These are phyloP conservation scores for Solenopsis fugax DNA, from an alignment of 1,140 invertebrate species.

Conservation along the genomic window DNA sequence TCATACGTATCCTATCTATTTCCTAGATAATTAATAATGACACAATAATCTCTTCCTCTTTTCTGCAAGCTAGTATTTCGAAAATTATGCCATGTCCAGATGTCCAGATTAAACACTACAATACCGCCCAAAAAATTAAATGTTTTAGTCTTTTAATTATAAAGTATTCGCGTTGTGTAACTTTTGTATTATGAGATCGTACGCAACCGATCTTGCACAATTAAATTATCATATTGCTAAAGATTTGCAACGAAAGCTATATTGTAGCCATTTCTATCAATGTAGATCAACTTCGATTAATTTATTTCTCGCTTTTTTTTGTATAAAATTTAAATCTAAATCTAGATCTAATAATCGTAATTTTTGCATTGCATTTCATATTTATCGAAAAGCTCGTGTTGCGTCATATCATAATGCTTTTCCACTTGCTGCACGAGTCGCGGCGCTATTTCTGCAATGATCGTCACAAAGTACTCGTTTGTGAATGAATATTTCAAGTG, in stretches of 20 bases:
- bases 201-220: background rate
- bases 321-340: background rate
- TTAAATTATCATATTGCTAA: background rate
- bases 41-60: slow-evolving; percentile 13
- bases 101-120: background rate
- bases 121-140: background rate
- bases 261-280: too few species aligned
- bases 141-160: slow-evolving; percentile 46
- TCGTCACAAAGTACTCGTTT: slow-evolving; percentile 58
- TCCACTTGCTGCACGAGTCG: slow-evolving; percentile 19
- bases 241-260: background rate
- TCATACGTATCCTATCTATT: background rate
- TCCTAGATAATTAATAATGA: slow-evolving; percentile 33
- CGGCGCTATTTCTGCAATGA: slow-evolving; percentile 10
- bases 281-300: too few species aligned
- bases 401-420: slow-evolving; percentile 22
- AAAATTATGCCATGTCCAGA: background rate
- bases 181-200: background rate
- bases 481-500: slow-evolving; percentile 53
- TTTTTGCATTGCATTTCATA: background rate
- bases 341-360: background rate
- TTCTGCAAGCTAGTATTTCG: background rate
- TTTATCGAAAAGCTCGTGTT: background rate
- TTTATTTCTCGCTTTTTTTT: background rate
- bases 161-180: slow-evolving; percentile 22